Base-by-base conservation (phyloP, 2,888 invertebrate genomes). In the Empis stercorea region DNA sequence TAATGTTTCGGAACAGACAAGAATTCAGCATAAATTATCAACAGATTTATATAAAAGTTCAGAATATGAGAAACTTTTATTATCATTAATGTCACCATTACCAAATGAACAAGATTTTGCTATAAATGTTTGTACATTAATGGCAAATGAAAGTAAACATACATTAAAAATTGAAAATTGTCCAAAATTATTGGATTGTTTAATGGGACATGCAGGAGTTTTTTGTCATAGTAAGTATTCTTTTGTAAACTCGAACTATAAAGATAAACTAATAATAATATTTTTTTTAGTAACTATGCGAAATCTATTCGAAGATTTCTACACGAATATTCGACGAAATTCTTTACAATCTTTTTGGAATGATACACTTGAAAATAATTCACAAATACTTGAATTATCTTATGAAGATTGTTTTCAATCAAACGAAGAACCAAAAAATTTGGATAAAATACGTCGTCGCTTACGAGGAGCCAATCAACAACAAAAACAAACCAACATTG, bases 91-190 rank as follows among this genome's bases (percentile, higher is more conserved):
- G 45, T 92, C 92, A n/a, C 95, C 97, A 2, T 76, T 99, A 65
- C 96, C 97, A 7, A 99, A 99, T 68, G 97, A 99, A 68, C 93
- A 96, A 65, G 97, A 97, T 71, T 94, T 97, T 68, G 95, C 95
- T 23, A 84, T 99, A 59, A 97, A 97, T 68, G 92, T 96, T 3
- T 95, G 95, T 68, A 94, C 93, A 0, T 75, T 99, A 49, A 76
- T 99, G 56, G 93, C 95, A 7, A 95, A 93, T 56, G 96, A 97
- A 61, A 89, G 88, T 52, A 86, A 87, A 51, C 89, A 92, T 60
- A 80, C 88, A 1, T 72, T 99, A 47, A 84, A 88, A 46, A 71
- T 99, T 51, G 81, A 83, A 49, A 84, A 87, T 55, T 87, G 86
- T 56, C 92, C 92, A 2, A 81, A 87, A 58, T 76, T 99, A 51